phyloP scores from a whole-genome alignment of 1,140 invertebrate species.

The Trichonephila inaurata region DNA sequence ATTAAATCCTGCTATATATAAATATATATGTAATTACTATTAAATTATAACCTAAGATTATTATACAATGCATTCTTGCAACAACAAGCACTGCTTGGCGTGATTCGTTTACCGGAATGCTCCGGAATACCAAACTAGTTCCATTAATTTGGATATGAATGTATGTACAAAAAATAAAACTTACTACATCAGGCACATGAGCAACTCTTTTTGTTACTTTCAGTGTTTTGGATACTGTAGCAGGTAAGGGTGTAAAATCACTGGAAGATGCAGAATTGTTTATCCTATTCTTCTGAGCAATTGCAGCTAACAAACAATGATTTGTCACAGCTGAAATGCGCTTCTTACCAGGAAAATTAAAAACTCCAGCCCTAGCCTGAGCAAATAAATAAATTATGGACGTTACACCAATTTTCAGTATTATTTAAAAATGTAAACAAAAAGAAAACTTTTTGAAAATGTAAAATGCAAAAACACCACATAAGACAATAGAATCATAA shows the following conservation, averaged over 20 bases:
- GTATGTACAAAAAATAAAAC: constrained; percentile 57
- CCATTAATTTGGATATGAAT: too few species aligned
- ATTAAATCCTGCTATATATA: too few species aligned
- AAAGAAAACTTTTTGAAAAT: neutral
- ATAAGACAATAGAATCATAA: too few species aligned
- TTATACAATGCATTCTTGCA: too few species aligned
- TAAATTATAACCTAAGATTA: too few species aligned
- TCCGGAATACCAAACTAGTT: too few species aligned
- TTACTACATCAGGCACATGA: constrained; percentile 84
- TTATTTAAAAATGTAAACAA: neutral
- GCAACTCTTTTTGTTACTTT: constrained; percentile 87
- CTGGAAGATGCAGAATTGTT: neutral
- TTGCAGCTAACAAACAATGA: constrained; percentile 46
- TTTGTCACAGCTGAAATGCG: constrained; percentile 79
- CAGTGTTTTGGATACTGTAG: constrained; percentile 82
- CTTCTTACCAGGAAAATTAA: constrained; percentile 67
- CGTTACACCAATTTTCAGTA: neutral
- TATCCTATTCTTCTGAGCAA: constrained; percentile 23
- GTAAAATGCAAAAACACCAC: too few species aligned
- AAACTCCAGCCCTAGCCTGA: neutral
- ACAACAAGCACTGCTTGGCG: too few species aligned
- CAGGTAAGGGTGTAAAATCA: constrained; percentile 21
- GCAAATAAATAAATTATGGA: too few species aligned
- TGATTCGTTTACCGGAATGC: too few species aligned
- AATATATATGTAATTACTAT: too few species aligned